Evolutionary conservation across 2,113 vertebrate genomes (phyloP), one percentile per base, ranked within the genome.

Genomic region (Anolis carolinensis): DNA sequence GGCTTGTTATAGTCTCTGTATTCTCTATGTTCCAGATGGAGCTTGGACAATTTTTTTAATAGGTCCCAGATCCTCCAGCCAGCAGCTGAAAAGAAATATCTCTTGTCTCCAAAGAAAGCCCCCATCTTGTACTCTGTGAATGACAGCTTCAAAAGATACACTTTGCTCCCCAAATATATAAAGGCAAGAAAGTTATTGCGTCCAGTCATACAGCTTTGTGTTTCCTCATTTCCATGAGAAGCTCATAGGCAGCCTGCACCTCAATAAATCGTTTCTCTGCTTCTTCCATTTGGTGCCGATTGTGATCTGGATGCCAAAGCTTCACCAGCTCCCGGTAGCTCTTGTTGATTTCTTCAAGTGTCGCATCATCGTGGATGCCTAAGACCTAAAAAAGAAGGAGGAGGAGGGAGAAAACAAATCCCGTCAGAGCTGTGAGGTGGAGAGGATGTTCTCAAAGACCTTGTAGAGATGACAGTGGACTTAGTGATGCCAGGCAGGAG

Each of bases 241-340:
- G 91, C 92, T 98, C 96, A 86, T 98, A 98, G 0, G 97, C 98
- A 52, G 97, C 95, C 52, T 98, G 96, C 85, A 99, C 96, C 93
- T 97, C 96, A 84, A 98, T 87, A 88, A 98, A 99, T 88, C 91
- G 97, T 70, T 86, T 88, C 91, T 98, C 95, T 27, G 98, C 97
- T 34, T 98, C 97, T 79, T 88, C 78, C 1, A 70, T 88, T 20
- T 90, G 94, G 39, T 96, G 95, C 55, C 82, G 94, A 93, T 98
- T 98, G 90, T 97, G 97, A 93, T 99, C 98, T 7, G 98, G 98
- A 84, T 99, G 98, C 97, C 98, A 98, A 27, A 93, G 83, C 91
- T 98, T 98, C 85, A 96, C 97, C 82, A 97, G 92, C 67, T 98
- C 97, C 79, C 94, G 92, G 84, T 98, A 98, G 89, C 95, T 96